Base-by-base conservation (phyloP, 2,797 vertebrate genomes). In the Lophius americanus region DNA sequence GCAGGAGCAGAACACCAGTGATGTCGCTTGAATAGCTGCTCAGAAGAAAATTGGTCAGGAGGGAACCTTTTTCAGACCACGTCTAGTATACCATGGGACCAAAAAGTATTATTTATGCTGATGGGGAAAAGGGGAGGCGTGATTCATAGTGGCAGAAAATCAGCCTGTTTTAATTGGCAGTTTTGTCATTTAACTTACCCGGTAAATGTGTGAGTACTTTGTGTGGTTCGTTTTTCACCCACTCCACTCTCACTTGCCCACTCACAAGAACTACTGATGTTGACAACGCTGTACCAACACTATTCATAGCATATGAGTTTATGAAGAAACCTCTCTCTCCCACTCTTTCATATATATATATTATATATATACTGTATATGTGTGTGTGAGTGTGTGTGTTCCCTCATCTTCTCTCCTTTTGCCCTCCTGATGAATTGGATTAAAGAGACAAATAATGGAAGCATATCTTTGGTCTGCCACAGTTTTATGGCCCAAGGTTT, bases 31-130 rank as follows among this genome's bases (percentile, higher is more conserved):
- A 83, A 78, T 79, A 74, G 54, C 64, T 60, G 41, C 63, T 70
- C 64, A n/a, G n/a, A n/a, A 51, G 75, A 81, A 88, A 85, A 82
- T 85, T 78, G 82, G 80, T 85, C 87, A 82, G 70, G 50, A 68
- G 73, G 70, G 72, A 84, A 69, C 38, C 63, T 75, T 73, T 69
- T 79, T 82, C 54, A 33, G 62, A 51, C 61, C 60, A 62, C 51
- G 62, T 51, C 43, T 2, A 42, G 54, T 76, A 70, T 87, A 78
- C 78, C 76, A 46, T 75, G 78, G 57, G 74, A 79, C 76, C 58
- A 67, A 60, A 84, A 83, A 52, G 60, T 61, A 54, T n/a, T 51
- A 55, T 46, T 60, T 39, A 10, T 46, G 62, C 37, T 67, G 65
- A 64, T 62, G 14, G 58, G 52, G 32, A 53, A 58, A 13, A 51